Evolutionary conservation across 2,888 invertebrate species (phyloP).

Genomic region (Synanthedon tipuliformis): DNA sequence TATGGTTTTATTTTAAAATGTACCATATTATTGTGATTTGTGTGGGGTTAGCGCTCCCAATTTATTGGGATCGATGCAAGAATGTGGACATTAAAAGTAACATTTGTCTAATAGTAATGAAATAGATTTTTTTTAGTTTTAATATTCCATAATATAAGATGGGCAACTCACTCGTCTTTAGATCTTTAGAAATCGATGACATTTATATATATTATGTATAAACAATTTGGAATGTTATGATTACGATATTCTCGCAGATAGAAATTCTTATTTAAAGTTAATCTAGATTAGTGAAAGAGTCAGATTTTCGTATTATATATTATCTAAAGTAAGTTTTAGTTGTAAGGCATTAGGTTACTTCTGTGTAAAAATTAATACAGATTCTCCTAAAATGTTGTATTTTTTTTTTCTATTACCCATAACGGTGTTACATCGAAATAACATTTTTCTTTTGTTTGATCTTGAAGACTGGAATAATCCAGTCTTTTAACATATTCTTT

Average conservation of each 20-base stretch:
- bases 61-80: too few relatives aligned
- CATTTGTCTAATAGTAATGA: too few relatives aligned
- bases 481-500: too few relatives aligned
- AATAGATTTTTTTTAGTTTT: too few relatives aligned
- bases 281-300: conserved; percentile 53
- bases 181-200: conserved; percentile 27
- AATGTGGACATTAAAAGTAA: too few relatives aligned
- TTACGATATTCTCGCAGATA: conserved; percentile 51
- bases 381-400: conserved; percentile 40
- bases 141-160: neutral
- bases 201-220: neutral
- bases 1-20: conserved; percentile 4
- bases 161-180: conserved; percentile 30
- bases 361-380: conserved; percentile 64
- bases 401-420: conserved; percentile 13
- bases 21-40: conserved; percentile 5
- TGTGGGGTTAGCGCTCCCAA: too few relatives aligned
- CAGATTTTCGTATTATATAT: conserved; percentile 62
- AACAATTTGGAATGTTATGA: neutral
- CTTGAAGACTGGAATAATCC: too few relatives aligned
- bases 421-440: neutral
- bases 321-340: conserved; percentile 52
- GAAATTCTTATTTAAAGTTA: conserved; percentile 41
- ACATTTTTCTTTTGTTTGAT: too few relatives aligned
- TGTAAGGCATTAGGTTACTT: conserved; percentile 56